Evolutionary conservation across 2,113 vertebrate genomes (phyloP), one percentile per base, ranked within the genome.

Genomic region (Lathamus discolor): DNA sequence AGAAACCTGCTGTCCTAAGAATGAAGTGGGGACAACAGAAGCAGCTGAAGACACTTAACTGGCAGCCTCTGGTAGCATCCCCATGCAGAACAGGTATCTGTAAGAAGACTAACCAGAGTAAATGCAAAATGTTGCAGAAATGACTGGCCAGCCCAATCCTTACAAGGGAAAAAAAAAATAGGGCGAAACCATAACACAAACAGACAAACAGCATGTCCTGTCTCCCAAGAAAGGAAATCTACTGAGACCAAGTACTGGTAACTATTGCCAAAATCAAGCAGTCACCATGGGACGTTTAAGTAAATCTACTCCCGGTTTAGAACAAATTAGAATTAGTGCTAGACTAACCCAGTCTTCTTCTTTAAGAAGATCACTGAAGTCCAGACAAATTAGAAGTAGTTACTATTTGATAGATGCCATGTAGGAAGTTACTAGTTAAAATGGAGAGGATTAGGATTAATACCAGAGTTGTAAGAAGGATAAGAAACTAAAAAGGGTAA

Each of bases 301-400:
- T 57, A 95, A 87, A 93, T 89, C 95, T 96, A 84, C 19, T 89
- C 84, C 94, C 39, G 62, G 57, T 87, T 91, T 95, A 96, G 91
- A 92, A 95, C 74, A 95, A 96, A 95, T 72, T 22, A 86, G 91
- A 96, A 91, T 95, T 95, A 95, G 91, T 82, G 86, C 73, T 92
- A 91, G 92, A 95, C 95, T 86, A 92, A 95, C 94, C 35, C 93
- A 86, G 91, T 95, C 94, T 91, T 91, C 61, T 94, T 92, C 88
- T 97, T 63, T 97, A 94, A 97, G 95, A 92, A 92, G 95, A 95
- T 95, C 92, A 96, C 68, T 19, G 35, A 95, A 96, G 91, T 91
- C 92, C 94, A 91, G 92, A 93, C 83, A 95, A 92, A 95, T 92
- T 44, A 93, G 43, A 75, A 91, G 80, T 64, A 93, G 81, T 75